These are phyloP conservation scores for Seira ritae DNA, from an alignment of 2,888 invertebrate species.

Conservation along the genomic window DNA sequence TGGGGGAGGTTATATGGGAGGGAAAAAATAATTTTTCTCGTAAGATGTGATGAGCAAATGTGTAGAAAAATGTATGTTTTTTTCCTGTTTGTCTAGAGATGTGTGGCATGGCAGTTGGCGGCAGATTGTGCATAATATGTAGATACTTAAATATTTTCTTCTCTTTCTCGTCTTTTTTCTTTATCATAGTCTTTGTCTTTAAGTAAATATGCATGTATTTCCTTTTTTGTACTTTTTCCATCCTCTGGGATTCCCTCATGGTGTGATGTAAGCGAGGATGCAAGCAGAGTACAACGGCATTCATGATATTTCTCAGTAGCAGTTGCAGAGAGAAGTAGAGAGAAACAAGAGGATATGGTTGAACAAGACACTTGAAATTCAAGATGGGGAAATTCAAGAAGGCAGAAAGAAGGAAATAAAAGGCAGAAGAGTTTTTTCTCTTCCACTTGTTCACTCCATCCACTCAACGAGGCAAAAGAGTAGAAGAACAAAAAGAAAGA, in stretches of 20 bases:
- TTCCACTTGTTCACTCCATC: constrained; percentile 19
- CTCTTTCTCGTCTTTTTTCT: neutral
- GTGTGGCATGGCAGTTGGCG: no score
- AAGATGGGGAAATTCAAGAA: constrained; percentile 17
- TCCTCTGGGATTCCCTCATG: neutral
- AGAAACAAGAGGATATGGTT: neutral
- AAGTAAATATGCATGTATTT: no score
- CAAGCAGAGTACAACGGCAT: neutral
- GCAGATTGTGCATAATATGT: no score
- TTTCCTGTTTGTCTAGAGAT: no score
- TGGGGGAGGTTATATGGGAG: no score
- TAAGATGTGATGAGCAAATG: no score
- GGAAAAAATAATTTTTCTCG: no score
- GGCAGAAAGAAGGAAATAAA: constrained; percentile 17
- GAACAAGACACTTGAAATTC: constrained; percentile 43
- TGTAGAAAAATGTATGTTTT: no score
- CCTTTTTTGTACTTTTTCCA: no score
- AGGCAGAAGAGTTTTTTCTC: neutral
- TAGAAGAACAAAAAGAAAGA: neutral
- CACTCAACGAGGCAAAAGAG: no score
- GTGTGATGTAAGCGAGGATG: constrained; percentile 8
- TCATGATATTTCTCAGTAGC: no score
- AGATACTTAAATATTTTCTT: neutral
- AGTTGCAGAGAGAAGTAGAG: no score
- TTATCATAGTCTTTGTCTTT: neutral